phyloP scores from a whole-genome alignment of 2,113 vertebrate genomes.

The Hypomesus transpacificus region DNA sequence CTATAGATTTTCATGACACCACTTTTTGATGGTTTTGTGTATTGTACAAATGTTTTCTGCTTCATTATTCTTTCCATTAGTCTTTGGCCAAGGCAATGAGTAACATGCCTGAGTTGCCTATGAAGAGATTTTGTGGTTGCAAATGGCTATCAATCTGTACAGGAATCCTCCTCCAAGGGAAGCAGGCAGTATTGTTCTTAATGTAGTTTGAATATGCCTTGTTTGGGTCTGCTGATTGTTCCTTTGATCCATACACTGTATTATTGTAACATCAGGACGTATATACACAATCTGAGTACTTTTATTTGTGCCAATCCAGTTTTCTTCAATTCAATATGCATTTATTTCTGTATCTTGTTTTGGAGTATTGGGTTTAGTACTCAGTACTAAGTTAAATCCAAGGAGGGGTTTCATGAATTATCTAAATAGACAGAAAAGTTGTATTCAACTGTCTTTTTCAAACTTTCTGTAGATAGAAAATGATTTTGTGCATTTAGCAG shows the following conservation, averaged over 20 bases:
- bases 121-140: slow-evolving; percentile 24
- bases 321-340: too few species aligned
- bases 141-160: background rate
- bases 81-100: background rate
- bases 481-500: background rate
- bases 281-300: background rate
- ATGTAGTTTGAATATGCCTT: background rate
- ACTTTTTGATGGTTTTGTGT: slow-evolving; percentile 6
- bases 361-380: too few species aligned
- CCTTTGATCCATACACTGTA: background rate
- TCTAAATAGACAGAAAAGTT: too few species aligned
- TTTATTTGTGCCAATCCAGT: background rate
- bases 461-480: background rate
- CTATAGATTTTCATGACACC: background rate
- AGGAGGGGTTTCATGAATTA: too few species aligned
- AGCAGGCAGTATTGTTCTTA: too few species aligned
- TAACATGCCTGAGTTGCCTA: slow-evolving; percentile 40
- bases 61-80: slow-evolving; percentile 8
- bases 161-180: too few species aligned
- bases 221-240: too few species aligned
- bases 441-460: too few species aligned
- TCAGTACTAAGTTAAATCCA: too few species aligned
- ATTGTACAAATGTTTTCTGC: background rate
- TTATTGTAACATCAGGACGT: background rate
- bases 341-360: too few species aligned